phyloP scores from a whole-genome alignment of 2,888 invertebrate species.

The Schizaphis graminum region DNA sequence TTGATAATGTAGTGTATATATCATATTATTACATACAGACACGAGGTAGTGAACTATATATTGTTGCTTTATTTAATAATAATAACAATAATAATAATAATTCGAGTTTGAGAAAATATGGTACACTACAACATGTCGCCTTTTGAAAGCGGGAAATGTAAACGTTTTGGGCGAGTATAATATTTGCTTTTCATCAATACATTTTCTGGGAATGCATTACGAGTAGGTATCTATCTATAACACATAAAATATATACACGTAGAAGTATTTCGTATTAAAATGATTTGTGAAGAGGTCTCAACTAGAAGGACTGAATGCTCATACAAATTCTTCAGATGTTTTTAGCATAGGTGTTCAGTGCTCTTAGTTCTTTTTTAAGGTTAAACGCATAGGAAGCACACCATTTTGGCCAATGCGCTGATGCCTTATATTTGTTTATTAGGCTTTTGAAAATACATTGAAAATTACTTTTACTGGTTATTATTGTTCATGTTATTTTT shows the following conservation, averaged over 20 bases:
- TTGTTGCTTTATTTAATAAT: not conserved
- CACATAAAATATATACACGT: not conserved
- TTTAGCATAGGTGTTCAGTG: not conserved
- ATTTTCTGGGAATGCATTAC: not conserved
- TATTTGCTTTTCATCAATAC: slow-evolving; percentile 19
- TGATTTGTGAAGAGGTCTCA: not conserved
- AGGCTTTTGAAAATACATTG: not conserved
- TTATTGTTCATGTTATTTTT: not conserved
- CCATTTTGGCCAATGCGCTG: not conserved
- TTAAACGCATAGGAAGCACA: not conserved
- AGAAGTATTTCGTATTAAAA: not conserved
- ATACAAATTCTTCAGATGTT: not conserved
- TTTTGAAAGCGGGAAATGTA: not conserved
- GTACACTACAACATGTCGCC: not conserved
- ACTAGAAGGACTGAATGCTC: not conserved
- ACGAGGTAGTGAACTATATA: not conserved
- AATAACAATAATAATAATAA: not conserved
- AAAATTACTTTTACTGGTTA: not conserved
- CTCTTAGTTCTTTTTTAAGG: not conserved
- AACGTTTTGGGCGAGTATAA: slow-evolving; percentile 6
- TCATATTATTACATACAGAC: not conserved
- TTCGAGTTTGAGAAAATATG: not conserved
- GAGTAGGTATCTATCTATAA: not conserved
- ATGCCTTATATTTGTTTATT: not conserved
- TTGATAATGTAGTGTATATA: slow-evolving; percentile 1